Conservation (phyloP, 1,140 invertebrate genomes). For the Megathymus violae region DNA sequence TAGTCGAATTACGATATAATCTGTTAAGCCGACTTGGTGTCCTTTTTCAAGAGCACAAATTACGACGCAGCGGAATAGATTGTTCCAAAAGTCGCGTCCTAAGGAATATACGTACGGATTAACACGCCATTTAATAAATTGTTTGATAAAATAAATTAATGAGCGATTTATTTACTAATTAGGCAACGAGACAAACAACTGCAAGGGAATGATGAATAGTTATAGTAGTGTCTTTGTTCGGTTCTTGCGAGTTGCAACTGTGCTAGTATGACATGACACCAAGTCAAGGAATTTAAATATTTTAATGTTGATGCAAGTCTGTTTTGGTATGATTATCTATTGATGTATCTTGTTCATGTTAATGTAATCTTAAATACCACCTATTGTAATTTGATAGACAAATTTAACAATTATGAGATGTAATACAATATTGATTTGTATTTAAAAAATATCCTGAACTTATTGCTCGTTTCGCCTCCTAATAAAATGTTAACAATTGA, state of each 20-base stretch:
- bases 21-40: conserved; percentile 21
- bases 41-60: background rate
- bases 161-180: background rate
- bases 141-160: background rate
- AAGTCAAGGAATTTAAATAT: conserved; percentile 37
- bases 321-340: conserved; percentile 61
- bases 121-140: background rate
- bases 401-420: conserved; percentile 77
- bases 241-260: conserved; percentile 3
- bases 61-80: background rate
- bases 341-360: conserved; percentile 79
- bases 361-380: conserved; percentile 75
- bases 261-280: conserved; percentile 28
- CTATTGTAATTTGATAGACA: conserved; percentile 78
- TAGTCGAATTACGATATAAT: background rate
- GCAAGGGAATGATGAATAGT: background rate
- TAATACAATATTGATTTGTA: conserved; percentile 81
- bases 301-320: conserved; percentile 59
- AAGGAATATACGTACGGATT: background rate
- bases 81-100: background rate
- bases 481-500: conserved; percentile 83
- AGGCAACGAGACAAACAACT: background rate
- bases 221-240: conserved; percentile 6
- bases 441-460: conserved; percentile 77
- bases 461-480: conserved; percentile 83